Evolutionary conservation across 2,797 vertebrate species (phyloP).

Genomic region (Selene dorsalis): DNA sequence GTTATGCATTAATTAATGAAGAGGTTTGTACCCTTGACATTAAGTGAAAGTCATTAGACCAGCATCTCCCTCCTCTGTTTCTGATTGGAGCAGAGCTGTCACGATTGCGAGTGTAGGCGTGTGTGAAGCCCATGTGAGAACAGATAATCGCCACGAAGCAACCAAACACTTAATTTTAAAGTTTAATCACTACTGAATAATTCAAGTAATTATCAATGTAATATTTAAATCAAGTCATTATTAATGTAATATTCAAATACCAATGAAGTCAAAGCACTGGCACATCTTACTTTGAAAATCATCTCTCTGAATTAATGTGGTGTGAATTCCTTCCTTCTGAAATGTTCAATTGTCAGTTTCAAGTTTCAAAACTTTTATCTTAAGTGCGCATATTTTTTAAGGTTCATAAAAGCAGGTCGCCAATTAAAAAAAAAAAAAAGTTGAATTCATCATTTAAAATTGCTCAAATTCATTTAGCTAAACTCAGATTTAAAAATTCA

Average conservation of each 20-base stretch:
- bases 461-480: neutral
- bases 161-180: neutral
- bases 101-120: neutral
- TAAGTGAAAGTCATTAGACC: conserved; percentile 14
- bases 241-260: neutral
- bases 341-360: neutral
- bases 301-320: neutral
- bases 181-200: conserved; percentile 1
- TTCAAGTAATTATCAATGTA: neutral
- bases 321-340: neutral
- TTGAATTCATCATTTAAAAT: neutral
- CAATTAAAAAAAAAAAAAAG: neutral
- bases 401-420: neutral
- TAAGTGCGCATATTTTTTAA: neutral
- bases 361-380: neutral
- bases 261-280: neutral
- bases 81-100: neutral
- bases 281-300: neutral
- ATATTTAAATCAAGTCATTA: neutral
- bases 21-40: conserved; percentile 28
- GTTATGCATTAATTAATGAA: conserved; percentile 47
- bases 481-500: neutral
- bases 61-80: conserved; percentile 4
- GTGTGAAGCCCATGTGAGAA: neutral
- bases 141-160: conserved; percentile 2